Base-by-base conservation (phyloP, 2,888 invertebrate genomes). In the Xanthorhoe spadicearia region DNA sequence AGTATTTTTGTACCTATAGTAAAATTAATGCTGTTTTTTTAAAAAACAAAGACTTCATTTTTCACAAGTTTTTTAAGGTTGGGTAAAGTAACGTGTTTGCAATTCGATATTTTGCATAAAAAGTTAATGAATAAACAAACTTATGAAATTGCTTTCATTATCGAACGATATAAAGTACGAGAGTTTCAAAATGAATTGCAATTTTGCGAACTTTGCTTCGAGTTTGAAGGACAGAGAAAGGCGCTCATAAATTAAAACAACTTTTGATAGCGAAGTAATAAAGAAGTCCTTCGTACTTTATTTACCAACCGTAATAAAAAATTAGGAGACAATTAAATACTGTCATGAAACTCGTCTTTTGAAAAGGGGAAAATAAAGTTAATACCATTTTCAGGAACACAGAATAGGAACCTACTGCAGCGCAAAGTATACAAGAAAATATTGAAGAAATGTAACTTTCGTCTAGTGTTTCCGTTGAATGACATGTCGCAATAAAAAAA, bases 211-310 rank as follows among this genome's bases (percentile, higher is more conserved):
- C 13, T 43, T 43, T 43, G 13, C 17, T 55, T 57, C 35, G 54
- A 35, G 49, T 53, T 28, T 53, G 53, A 61, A 53, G 60, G 53
- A 61, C 60, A 28, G 60, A 58, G 53, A 53, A 35, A 38, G 43
- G 32, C 13, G 38, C 38, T 43, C 38, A 13, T 43, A 43, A 32
- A 32, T 32, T 32, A 32, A 43, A 43, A 13, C 38, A 43, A 43
- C 38, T 43, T 43, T 43, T 32, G 6, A 32, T 32, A 32, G 32
- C 32, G 13, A 43, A 43, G 38, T 43, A 13, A 13, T 43, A 43
- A 43, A 43, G 13, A 43, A 43, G 13, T 3, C 13, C 13, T 43
- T 43, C 9, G 3, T 43, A 43, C 38, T 43, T 43, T 43, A 43
- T 43, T 43, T 43, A 43, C 10, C 15, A 15, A 48, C 48, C 15